Evolutionary conservation across 2,888 invertebrate species (phyloP), one percentile per base, ranked within the genome.

Genomic region (Bembecia ichneumoniformis): DNA sequence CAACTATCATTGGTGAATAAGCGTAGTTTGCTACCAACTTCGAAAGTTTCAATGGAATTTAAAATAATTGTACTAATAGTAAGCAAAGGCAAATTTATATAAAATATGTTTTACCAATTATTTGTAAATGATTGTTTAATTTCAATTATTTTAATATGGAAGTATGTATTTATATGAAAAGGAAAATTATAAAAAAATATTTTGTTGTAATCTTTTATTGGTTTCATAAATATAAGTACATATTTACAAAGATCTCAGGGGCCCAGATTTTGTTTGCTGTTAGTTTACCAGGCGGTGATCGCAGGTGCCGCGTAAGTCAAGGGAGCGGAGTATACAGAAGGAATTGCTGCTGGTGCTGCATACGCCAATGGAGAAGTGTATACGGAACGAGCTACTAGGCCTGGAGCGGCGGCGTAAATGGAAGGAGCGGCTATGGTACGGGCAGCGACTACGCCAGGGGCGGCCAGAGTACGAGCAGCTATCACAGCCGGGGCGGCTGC

Each of bases 401-500:
- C 14, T 5, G 44, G 44, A 15, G 51, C 46, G 9, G 11, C 20
- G 11, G 49, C 51, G 40, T n/a, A 9, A 3, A 16, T 3, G 15
- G 44, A 44, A 11, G 55, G 57, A 14, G 59, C 57, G 15, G 57
- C 51, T 16, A 54, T 49, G 35, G 56, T 50, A 16, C 49, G 48
- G 16, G 52, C 54, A n/a, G 50, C 50, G 9, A 46, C 11, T 13
- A 34, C 7, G 28, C 49, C 55, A 5, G 58, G 56, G n/a, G 73
- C 68, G 51, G 68, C 66, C 13, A 62, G 52, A 1, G 56, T 55
- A 13, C 63, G 63, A 3, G 62, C 57, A 46, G 59, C 56, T 3
- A 62, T 60, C 5, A 62, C 60, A 2, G 61, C 51, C 3, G 58
- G 61, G 5, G 68, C 58, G 35, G 62, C 58, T 16, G 57, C 55